Base-by-base conservation (phyloP, 2,888 invertebrate species). In the Alentia gelatinosa region DNA sequence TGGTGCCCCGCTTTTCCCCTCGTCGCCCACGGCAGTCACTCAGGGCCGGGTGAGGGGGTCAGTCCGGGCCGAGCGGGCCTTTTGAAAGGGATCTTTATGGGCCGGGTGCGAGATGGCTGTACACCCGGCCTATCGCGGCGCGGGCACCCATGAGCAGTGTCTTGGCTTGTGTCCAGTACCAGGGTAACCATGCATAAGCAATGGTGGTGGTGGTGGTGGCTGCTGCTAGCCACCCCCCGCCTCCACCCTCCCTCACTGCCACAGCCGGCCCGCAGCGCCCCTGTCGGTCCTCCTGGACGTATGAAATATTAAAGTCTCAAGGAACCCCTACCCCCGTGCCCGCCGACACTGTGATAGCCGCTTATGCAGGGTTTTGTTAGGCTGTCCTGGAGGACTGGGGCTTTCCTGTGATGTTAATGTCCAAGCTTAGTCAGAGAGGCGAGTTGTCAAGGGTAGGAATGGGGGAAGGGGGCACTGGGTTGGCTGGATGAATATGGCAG, bases 121-220 rank as follows among this genome's bases (percentile, higher is more conserved):
- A 79, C 79, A 79, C 79, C 79, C 79, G n/a, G 35, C n/a, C 79
- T 79, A 79, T 39, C 39, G 7, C 79, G 15, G 39, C 37, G 3
- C 79, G 35, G 79, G 79, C 19, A 79, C 37, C 79, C 35, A 19
- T 79, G 86, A 86, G 86, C 42, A 86, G 47, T 86, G 86, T 86
- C 50, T 86, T 86, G 86, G 86, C 86, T 47, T 42, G 86, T 86
- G 50, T 86, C 86, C 86, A 86, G 50, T 30, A 30, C 47, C 26
- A 33, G 47, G 86, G 86, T 86, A 86, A 86, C 86, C 47, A 86
- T 86, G 86, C 42, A 86, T 86, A 86, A 86, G 47, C 42, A 86
- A 50, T 86, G 50, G 47, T 47, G 83, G 15, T n/a, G n/a, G n/a
- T n/a, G n/a, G 42, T 86, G 86, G 47, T 79, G 79, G 79, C 79